Evolutionary conservation across 1,140 invertebrate species (phyloP).

Genomic region (Venturia canescens): DNA sequence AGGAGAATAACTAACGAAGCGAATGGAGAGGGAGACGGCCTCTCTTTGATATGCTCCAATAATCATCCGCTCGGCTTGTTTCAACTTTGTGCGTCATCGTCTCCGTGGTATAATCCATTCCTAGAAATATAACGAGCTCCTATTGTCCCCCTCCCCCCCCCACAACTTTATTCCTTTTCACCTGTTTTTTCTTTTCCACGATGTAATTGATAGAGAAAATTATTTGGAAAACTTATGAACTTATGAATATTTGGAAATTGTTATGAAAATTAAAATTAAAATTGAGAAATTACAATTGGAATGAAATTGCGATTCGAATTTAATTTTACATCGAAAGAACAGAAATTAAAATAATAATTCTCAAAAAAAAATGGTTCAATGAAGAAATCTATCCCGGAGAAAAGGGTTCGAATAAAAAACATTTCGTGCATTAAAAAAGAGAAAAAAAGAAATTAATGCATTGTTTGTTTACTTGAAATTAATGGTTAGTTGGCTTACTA

Average conservation of each 20-base stretch:
- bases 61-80: constrained; percentile 53
- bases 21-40: constrained; percentile 49
- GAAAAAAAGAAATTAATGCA: too few relatives aligned
- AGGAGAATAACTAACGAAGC: constrained; percentile 52
- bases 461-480: too few relatives aligned
- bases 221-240: too few relatives aligned
- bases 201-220: background rate
- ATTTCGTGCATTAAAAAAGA: too few relatives aligned
- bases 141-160: background rate
- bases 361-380: background rate
- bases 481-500: background rate
- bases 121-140: background rate
- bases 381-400: too few relatives aligned
- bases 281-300: too few relatives aligned
- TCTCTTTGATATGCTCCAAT: constrained; percentile 57
- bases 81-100: constrained; percentile 51
- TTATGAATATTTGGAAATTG: too few relatives aligned
- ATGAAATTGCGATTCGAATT: too few relatives aligned
- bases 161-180: background rate
- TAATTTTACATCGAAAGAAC: background rate
- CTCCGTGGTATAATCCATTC: constrained; percentile 35
- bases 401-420: too few relatives aligned
- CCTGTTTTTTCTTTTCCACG: background rate
- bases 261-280: too few relatives aligned
- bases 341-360: background rate